Base-by-base conservation (phyloP, 2,888 invertebrate genomes). In the Cephus runcator region DNA sequence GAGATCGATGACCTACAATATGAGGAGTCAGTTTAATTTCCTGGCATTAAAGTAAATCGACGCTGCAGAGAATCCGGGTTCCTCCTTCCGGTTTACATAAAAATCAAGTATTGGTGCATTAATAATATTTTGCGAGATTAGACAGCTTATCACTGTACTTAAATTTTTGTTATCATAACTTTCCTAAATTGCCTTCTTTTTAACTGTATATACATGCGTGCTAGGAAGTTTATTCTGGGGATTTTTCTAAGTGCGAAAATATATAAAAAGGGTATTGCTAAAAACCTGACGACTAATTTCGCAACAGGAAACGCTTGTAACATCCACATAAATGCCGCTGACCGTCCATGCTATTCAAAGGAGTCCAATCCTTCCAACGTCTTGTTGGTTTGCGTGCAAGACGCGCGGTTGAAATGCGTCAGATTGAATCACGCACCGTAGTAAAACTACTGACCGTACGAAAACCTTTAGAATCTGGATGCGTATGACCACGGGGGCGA, bases 401-500 rank as follows among this genome's bases (percentile, higher is more conserved):
- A 75, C 69, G 79, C 79, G 81, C 74, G 80, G 76, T 79, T 79
- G 81, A 88, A 88, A 87, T 87, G 87, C 87, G 85, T 86, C 81
- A 87, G 87, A 88, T 87, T 85, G 85, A 86, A 88, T 87, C 88
- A 80, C 80, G 80, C 76, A 76, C 77, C 79, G 78, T 80, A 76
- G 84, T 73, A 77, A 84, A 88, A 88, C 79, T 87, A 86, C 85
- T 87, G 88, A 85, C 88, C 87, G 23, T 31, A 23, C 71, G 79
- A 68, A 75, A 78, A 77, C 78, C 79, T 77, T 77, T 80, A 81
- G 82, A 82, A 84, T 80, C 56, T 56, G 23, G 23, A 85, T 86
- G 86, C 86, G 87, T 86, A 83, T 76, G 82, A 81, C 79, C 83
- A 83, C 82, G 80, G 76, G 35, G 23, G 40, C 83, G 88, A 86